These are phyloP conservation scores for Eulemur mongoz DNA, from an alignment of 2,797 vertebrate genomes.

Conservation along the genomic window DNA sequence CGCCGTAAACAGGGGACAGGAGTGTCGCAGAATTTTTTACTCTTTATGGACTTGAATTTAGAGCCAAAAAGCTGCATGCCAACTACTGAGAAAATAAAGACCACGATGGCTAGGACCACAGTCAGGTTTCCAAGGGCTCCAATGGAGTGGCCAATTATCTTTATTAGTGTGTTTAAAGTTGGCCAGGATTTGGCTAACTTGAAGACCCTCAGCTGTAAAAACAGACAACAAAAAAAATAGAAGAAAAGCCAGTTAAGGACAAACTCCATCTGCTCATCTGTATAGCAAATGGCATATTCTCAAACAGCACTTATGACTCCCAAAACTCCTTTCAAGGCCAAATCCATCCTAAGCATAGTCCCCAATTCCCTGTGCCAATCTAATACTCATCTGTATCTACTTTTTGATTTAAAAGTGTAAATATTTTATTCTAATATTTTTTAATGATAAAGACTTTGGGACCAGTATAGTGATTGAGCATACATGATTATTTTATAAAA, in stretches of 20 bases:
- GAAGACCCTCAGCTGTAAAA: slow-evolving; percentile 85
- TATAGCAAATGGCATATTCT: neutral
- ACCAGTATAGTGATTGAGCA: neutral
- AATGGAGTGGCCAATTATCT: slow-evolving; percentile 84
- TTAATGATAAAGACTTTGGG: neutral
- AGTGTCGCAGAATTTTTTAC: fast-evolving
- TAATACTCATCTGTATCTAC: neutral
- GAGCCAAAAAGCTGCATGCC: slow-evolving; percentile 83
- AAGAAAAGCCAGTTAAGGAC: neutral
- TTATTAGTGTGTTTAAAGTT: slow-evolving; percentile 85
- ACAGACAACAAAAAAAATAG: slow-evolving; percentile 21
- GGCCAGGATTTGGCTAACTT: slow-evolving; percentile 88
- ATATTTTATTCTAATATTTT: slow-evolving; percentile 5
- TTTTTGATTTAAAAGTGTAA: neutral
- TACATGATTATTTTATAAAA: neutral
- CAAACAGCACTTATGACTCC: neutral
- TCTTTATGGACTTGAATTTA: slow-evolving; percentile 56
- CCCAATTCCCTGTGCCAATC: neutral
- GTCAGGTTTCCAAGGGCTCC: slow-evolving; percentile 84
- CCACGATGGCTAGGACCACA: slow-evolving; percentile 83
- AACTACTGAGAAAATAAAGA: slow-evolving; percentile 86
- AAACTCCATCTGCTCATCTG: neutral
- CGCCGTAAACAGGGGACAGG: neutral
- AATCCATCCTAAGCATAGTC: neutral
- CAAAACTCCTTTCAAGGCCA: neutral